Evolutionary conservation across 2,797 vertebrate species (phyloP).

Genomic region (Enteromius mattozi): DNA sequence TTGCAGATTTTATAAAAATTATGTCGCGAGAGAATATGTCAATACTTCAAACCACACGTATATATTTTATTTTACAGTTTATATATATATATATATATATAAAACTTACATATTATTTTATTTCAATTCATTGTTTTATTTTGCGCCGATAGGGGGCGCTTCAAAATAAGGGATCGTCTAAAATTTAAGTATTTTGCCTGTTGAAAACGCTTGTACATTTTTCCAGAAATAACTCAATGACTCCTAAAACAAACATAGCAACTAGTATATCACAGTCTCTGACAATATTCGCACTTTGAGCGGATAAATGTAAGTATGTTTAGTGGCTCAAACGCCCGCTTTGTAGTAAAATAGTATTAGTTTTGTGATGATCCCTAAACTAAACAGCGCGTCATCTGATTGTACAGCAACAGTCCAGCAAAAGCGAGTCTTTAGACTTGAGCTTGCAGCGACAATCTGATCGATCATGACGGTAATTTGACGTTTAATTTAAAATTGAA

Average conservation of each 20-base stretch:
- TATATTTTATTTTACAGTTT: not conserved
- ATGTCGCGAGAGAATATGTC: not conserved
- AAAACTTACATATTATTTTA: fast-evolving
- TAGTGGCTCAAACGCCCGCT: not conserved
- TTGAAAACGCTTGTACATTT: not conserved
- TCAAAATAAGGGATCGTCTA: not conserved
- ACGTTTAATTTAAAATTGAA: not conserved
- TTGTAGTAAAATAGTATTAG: not conserved
- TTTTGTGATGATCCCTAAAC: slow-evolving; percentile 57
- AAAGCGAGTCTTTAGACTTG: not conserved
- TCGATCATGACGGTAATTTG: slow-evolving; percentile 45
- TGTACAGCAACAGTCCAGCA: not conserved
- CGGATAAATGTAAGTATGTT: not conserved
- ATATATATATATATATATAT: not conserved
- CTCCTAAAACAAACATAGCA: too few species aligned
- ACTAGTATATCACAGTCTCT: not conserved
- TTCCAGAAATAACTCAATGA: not conserved
- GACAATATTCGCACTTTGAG: not conserved
- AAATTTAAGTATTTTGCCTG: not conserved
- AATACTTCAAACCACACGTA: not conserved
- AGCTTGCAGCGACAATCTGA: not conserved
- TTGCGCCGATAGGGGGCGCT: too few species aligned
- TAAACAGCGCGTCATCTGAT: not conserved
- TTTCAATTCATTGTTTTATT: not conserved
- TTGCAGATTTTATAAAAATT: not conserved